Base-by-base conservation (phyloP, 2,888 invertebrate genomes). In the Agrochola circellaris region DNA sequence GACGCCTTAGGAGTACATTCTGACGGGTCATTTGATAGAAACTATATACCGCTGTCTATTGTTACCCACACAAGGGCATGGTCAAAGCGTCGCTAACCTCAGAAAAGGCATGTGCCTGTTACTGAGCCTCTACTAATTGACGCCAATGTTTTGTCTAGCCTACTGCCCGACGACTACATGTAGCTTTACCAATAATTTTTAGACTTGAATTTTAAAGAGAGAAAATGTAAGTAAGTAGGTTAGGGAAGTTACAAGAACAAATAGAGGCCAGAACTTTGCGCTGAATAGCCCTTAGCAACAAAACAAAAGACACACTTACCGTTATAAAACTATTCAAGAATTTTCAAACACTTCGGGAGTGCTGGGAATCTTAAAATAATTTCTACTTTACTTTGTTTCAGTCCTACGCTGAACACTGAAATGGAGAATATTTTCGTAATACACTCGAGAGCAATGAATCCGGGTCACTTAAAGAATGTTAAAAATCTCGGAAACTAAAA, bases 341-440 rank as follows among this genome's bases (percentile, higher is more conserved):
- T 51, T 67, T 73, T 73, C n/a, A 73, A 73, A 75, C 23, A 56
- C 26, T 76, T 62, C n/a, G 9, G 4, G 13, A 34, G 20, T 48
- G 56, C 60, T 64, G 17, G 64, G 30, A 58, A 64, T 72, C 61
- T 81, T 61, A 34, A 69, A 81, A 81, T 75, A 75, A 81, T 75
- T 75, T 75, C 42, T 56, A 64, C 67, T 61, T 65, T 56, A 56
- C 48, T 58, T 69, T 48, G 58, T 70, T 70, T 42, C 45, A 71
- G 23, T 58, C 30, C 30, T 51, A 82, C 54, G 34, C 30, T 73
- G 72, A 73, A 58, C 34, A 30, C 48, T 60, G 61, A 68, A 84
- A 84, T 56, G 56, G 26, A 30, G 68, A 82, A 75, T 58, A 65
- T 75, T 81, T 75, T 64, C 34, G 13, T 61, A 73, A 54, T 65